Percentiles rank a stretch among this genome's conserved stretches.
Evolutionary conservation across 2,113 vertebrate species (phyloP).

Genomic region (Symphodus melops): DNA sequence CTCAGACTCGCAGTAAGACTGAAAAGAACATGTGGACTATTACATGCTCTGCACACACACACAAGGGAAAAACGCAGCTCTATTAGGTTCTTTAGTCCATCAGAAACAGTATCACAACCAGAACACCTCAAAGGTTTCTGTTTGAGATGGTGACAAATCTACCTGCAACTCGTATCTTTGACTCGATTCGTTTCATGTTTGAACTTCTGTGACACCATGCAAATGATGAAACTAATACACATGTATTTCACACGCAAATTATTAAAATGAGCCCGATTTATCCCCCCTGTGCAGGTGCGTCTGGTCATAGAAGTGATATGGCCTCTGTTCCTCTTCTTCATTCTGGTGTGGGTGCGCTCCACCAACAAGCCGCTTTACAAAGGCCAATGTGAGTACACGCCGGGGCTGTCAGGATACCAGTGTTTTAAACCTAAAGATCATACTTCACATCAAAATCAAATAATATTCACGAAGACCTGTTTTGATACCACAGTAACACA

Average conservation of each 20-base stretch:
- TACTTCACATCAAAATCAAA: too few relatives aligned
- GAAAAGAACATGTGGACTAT: background rate
- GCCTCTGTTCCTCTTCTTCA: slow-evolving; percentile 98
- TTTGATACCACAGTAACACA: too few relatives aligned
- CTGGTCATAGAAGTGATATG: slow-evolving; percentile 92
- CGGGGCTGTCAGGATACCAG: background rate
- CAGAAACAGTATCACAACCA: too few relatives aligned
- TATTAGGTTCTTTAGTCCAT: background rate
- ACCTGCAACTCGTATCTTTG: background rate
- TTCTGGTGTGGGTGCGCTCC: slow-evolving; percentile 91
- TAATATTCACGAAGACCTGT: too few relatives aligned
- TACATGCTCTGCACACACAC: slow-evolving; percentile 4
- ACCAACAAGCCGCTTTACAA: slow-evolving; percentile 90
- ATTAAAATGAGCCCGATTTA: background rate
- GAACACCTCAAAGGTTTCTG: too few relatives aligned
- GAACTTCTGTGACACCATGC: background rate
- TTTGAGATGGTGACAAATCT: too few relatives aligned
- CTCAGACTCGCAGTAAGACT: slow-evolving; percentile 21
- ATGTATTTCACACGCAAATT: background rate
- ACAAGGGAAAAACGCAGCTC: background rate
- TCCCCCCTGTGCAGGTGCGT: slow-evolving; percentile 84
- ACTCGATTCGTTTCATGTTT: background rate
- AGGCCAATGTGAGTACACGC: slow-evolving; percentile 92
- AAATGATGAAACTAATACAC: background rate
- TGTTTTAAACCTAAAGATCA: background rate